phyloP scores from a whole-genome alignment of 2,113 vertebrate genomes.

The Azemiops feae region DNA sequence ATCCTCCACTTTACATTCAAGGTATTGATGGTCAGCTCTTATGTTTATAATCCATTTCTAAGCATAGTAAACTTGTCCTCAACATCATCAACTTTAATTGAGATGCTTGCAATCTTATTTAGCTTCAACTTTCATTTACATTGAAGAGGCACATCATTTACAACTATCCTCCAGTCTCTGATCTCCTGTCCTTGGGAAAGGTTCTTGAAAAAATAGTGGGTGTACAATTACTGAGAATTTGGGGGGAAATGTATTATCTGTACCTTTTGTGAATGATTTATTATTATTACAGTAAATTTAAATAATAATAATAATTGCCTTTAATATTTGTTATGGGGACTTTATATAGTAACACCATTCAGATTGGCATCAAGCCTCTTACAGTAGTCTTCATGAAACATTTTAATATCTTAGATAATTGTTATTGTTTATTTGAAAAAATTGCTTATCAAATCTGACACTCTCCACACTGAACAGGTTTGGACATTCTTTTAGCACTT shows the following conservation, averaged over 20 bases:
- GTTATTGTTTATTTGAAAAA: not conserved
- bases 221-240: not conserved
- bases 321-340: not conserved
- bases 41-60: not conserved
- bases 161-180: not conserved
- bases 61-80: not conserved
- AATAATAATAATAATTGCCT: not conserved
- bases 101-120: not conserved
- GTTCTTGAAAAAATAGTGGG: not conserved
- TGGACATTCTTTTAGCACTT: not conserved
- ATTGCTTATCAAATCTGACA: not conserved
- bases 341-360: not conserved
- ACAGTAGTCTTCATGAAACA: not conserved
- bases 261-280: not conserved
- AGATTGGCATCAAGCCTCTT: not conserved
- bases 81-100: not conserved
- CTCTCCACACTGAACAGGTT: not conserved
- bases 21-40: not conserved
- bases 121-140: not conserved
- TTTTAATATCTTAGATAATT: not conserved
- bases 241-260: not conserved
- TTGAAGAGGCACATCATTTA: not conserved
- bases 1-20: not conserved
- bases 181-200: not conserved
- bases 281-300: not conserved